Evolutionary conservation across 1,140 invertebrate species (phyloP).

Genomic region (Drosophila burlai): DNA sequence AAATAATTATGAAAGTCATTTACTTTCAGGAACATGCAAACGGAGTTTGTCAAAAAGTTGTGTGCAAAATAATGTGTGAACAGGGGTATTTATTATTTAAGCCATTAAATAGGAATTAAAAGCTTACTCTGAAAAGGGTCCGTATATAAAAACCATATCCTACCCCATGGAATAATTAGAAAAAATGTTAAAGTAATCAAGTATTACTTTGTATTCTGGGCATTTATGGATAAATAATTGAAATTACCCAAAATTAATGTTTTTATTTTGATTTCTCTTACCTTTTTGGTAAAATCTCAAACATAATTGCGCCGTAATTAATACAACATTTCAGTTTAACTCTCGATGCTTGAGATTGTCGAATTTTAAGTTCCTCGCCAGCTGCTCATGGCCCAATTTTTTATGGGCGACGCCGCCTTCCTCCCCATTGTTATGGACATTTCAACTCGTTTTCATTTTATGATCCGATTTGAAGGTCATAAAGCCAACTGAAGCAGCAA

Average conservation of each 20-base stretch:
- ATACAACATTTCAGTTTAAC: neutral
- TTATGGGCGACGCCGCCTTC: constrained; percentile 21
- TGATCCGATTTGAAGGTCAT: constrained; percentile 47
- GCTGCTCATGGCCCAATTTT: constrained; percentile 18
- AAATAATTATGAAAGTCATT: constrained; percentile 34
- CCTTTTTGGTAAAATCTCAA: neutral
- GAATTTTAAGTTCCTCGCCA: constrained; percentile 1
- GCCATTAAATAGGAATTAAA: neutral
- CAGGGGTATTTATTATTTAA: constrained; percentile 5
- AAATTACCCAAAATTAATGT: neutral
- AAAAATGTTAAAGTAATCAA: neutral
- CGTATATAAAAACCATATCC: neutral
- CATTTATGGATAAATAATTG: neutral
- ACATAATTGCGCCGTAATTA: neutral
- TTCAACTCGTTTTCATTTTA: constrained; percentile 51
- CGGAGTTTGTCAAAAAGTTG: constrained; percentile 3
- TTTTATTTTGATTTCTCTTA: neutral
- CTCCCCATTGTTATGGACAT: constrained; percentile 30
- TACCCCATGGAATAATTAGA: neutral
- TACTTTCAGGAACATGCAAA: neutral
- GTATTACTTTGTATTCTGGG: neutral
- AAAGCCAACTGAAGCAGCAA: constrained; percentile 31
- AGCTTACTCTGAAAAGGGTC: neutral
- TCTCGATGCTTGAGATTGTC: neutral
- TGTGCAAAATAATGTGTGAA: neutral